Conservation (phyloP, 1,140 invertebrate species). For the Trichoplusia ni region DNA sequence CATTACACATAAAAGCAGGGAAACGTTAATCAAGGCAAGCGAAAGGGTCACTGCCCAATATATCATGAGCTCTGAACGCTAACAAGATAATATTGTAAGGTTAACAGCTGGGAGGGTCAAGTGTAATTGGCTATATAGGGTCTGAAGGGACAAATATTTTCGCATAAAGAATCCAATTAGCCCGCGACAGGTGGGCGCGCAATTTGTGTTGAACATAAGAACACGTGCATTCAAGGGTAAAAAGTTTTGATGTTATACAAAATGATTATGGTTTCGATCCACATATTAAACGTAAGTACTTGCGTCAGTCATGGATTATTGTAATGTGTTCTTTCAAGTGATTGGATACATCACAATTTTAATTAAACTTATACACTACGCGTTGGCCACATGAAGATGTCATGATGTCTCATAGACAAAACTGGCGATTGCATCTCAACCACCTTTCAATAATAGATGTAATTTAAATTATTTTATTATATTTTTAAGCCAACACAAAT, state of each 20-base stretch:
- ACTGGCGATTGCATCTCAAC: too few species aligned
- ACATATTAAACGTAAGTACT: not conserved
- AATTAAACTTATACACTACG: too few species aligned
- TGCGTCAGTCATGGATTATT: not conserved
- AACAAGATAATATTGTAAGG: constrained; percentile 9
- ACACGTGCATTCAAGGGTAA: constrained; percentile 38
- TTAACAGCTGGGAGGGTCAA: constrained; percentile 4
- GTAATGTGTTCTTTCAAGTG: not conserved
- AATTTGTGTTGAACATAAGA: constrained; percentile 43
- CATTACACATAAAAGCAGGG: constrained; percentile 49
- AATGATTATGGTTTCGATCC: constrained; percentile 19
- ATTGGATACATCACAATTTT: too few species aligned
- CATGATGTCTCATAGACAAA: too few species aligned
- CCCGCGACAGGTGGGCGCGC: constrained; percentile 54
- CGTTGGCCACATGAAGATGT: too few species aligned
- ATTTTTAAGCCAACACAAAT: too few species aligned
- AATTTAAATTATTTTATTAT: too few species aligned
- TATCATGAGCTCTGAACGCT: constrained; percentile 35
- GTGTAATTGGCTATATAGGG: constrained; percentile 27
- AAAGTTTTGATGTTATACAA: constrained; percentile 27
- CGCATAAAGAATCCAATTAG: constrained; percentile 72
- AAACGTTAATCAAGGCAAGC: constrained; percentile 60
- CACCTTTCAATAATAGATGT: too few species aligned
- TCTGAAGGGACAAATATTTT: constrained; percentile 57
- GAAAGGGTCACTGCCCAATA: constrained; percentile 55